A percentile compares a stretch with the other conserved stretches of the same genome.
These are phyloP conservation scores for Malacosoma neustria DNA, from an alignment of 2,888 invertebrate species.

Conservation along the genomic window DNA sequence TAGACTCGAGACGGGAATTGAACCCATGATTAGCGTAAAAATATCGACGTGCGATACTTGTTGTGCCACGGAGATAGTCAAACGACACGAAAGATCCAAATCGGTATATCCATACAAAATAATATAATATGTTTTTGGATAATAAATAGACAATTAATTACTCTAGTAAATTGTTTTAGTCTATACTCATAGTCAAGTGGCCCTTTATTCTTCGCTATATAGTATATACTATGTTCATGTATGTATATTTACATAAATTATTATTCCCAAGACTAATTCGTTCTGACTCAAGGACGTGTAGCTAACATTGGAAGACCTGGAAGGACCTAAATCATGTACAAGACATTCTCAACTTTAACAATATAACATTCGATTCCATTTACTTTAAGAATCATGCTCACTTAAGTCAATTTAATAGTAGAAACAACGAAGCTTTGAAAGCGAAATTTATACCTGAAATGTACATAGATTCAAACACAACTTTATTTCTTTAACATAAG, in stretches of 20 bases:
- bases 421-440: slow-evolving; percentile 49
- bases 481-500: background rate
- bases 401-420: slow-evolving; percentile 30
- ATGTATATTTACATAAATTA: slow-evolving; percentile 68
- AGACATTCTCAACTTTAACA: slow-evolving; percentile 17
- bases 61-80: no score
- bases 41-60: no score
- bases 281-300: slow-evolving; percentile 64
- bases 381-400: slow-evolving; percentile 7
- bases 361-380: slow-evolving; percentile 9
- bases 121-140: no score
- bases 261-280: slow-evolving; percentile 70
- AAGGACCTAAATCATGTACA: slow-evolving; percentile 31
- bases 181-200: slow-evolving; percentile 20
- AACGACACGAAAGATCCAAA: no score
- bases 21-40: no score
- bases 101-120: no score
- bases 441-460: slow-evolving; percentile 67
- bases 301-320: slow-evolving; percentile 40
- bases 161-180: no score
- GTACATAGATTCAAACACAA: background rate
- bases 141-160: no score
- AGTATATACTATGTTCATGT: slow-evolving; percentile 30
- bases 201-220: slow-evolving; percentile 16
- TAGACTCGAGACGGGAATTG: no score